These are phyloP conservation scores for Conomelus anceps DNA, from an alignment of 2,888 invertebrate genomes.

Conservation along the genomic window DNA sequence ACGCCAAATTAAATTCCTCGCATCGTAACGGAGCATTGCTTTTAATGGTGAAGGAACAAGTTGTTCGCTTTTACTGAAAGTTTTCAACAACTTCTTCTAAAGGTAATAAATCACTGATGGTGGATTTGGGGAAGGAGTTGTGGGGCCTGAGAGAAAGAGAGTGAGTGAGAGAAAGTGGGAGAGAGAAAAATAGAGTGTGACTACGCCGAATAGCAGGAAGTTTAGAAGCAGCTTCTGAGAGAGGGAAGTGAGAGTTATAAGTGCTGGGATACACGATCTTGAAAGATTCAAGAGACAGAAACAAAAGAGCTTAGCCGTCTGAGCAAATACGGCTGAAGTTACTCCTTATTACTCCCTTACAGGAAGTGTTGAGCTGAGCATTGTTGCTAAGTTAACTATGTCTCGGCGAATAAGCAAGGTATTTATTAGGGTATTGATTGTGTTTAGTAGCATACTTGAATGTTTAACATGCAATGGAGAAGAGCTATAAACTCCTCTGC, in stretches of 20 bases:
- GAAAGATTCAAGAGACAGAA: not conserved
- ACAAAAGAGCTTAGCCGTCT: not conserved
- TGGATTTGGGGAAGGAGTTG: not conserved
- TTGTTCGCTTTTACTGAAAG: not conserved
- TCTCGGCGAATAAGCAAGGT: not conserved
- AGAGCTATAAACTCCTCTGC: not conserved
- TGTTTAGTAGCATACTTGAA: not conserved
- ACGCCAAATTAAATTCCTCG: not conserved
- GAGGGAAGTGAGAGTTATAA: not conserved
- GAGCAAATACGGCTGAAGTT: not conserved
- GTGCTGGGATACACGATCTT: not conserved
- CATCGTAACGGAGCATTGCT: not conserved
- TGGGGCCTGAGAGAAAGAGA: too few species aligned
- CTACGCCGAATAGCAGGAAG: too few species aligned
- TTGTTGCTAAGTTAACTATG: not conserved
- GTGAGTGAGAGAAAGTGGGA: too few species aligned
- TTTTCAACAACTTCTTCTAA: not conserved
- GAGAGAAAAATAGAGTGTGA: too few species aligned
- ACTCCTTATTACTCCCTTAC: not conserved
- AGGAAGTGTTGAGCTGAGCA: not conserved
- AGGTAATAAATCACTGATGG: not conserved
- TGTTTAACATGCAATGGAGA: not conserved
- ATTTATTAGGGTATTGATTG: not conserved
- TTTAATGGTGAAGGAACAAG: not conserved
- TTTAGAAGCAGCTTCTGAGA: not conserved